phyloP scores from a whole-genome alignment of 2,113 vertebrate genomes.

The Haemorhous mexicanus region DNA sequence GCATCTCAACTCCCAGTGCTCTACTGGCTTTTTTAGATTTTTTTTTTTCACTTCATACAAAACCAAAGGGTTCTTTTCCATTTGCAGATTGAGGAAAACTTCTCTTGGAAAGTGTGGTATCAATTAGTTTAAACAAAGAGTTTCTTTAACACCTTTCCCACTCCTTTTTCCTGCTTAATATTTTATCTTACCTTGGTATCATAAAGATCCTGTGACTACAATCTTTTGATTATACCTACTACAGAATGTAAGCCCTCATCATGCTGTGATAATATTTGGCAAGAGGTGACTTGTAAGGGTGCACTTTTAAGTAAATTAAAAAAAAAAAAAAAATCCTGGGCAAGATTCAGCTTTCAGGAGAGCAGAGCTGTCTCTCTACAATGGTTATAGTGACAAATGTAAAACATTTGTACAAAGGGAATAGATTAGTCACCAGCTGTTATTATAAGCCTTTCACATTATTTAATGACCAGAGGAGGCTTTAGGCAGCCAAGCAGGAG shows the following conservation, averaged over 20 bases:
- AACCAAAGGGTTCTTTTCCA: not conserved
- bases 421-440: slow-evolving; percentile 46
- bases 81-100: not conserved
- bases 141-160: not conserved
- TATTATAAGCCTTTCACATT: slow-evolving; percentile 36
- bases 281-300: not conserved
- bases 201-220: not conserved
- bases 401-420: slow-evolving; percentile 49
- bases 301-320: not conserved
- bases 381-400: slow-evolving; percentile 28
- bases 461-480: slow-evolving; percentile 39
- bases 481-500: slow-evolving; percentile 42
- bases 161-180: not conserved
- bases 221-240: not conserved
- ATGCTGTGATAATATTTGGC: not conserved
- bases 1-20: not conserved
- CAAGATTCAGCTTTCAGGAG: not conserved
- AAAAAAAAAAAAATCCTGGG: not conserved
- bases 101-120: not conserved
- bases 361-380: slow-evolving; percentile 2
- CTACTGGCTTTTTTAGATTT: not conserved
- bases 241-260: not conserved
- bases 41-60: not conserved
- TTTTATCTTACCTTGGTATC: not conserved
- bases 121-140: not conserved